Base-by-base conservation (phyloP, 2,113 vertebrate species). In the Meles meles region DNA sequence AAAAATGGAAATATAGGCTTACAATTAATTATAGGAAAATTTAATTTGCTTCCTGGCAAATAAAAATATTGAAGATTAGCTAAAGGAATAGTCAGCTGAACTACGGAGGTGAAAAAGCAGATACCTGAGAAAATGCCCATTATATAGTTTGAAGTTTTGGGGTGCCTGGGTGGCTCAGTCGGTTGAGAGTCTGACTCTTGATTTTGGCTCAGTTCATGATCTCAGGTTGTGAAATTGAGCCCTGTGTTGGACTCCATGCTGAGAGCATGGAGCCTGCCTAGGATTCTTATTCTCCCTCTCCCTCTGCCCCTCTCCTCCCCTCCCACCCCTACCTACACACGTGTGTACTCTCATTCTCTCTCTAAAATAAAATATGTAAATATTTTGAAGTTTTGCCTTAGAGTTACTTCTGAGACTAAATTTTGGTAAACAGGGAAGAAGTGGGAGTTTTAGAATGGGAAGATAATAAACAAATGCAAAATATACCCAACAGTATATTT, bases 281-380 rank as follows among this genome's bases (percentile, higher is more conserved):
- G 61, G 27, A 29, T 29, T 63, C 61, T 31, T 13, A 63, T 29
- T 29, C 61, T 63, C 61, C 2, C 27, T 63, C 5, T 29, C 61
- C 27, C 61, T 63, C 25, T 63, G 61, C 61, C 27, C 27, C 65
- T 67, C 31, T 31, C 31, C 14, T 67, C 6, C 7, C 3, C 3
- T 31, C 31, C 4, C 2, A 0, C 15, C n/a, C n/a, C n/a, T n/a
- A n/a, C n/a, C n/a, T n/a, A 14, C 31, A 34, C 31, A 18, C 65
- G 4, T 3, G 15, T 7, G 13, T 8, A 67, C 29, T n/a, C 34
- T n/a, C 65, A 14, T 34, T n/a, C 65, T n/a, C 34, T 67, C 65
- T n/a, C 65, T n/a, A 34, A n/a, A n/a, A n/a, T n/a, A n/a, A n/a
- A n/a, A 52, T 52, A 52, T 15, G 15, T 52, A 52, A 0, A 63